Conservation (phyloP, 2,888 invertebrate genomes). For the Bhutanitis thaidina region DNA sequence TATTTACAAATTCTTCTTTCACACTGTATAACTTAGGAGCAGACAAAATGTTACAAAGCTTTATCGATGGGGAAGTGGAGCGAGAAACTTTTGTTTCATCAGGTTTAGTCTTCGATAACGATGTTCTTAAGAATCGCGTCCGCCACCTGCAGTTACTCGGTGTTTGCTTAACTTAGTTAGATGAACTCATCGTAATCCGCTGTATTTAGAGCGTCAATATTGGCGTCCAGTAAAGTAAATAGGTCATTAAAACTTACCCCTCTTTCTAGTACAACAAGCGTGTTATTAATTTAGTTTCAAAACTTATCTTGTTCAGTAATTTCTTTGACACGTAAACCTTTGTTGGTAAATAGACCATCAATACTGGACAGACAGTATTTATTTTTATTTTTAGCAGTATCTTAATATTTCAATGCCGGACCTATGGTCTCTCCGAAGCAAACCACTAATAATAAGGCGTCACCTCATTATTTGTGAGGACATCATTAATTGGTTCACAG, state of each 20-base stretch:
- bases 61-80: not conserved
- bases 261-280: not conserved
- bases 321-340: constrained; percentile 8
- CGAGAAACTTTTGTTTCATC: not conserved
- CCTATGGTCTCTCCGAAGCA: too few species aligned
- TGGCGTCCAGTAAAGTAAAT: not conserved
- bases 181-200: constrained; percentile 9
- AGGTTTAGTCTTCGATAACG: not conserved
- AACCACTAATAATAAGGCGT: too few species aligned
- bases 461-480: too few species aligned
- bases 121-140: not conserved
- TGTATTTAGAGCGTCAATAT: constrained; percentile 12
- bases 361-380: too few species aligned
- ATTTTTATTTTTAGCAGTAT: too few species aligned
- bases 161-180: constrained; percentile 4
- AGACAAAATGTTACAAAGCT: not conserved
- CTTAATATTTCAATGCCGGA: too few species aligned
- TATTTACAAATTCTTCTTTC: too few species aligned
- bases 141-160: constrained; percentile 5
- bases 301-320: constrained; percentile 15
- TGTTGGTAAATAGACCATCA: constrained; percentile 1
- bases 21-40: too few species aligned
- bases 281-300: constrained; percentile 12
- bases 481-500: too few species aligned
- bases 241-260: constrained; percentile 13